Evolutionary conservation across 1,140 invertebrate genomes (phyloP), one percentile per base, ranked within the genome.

Genomic region (Bactericera cockerelli): DNA sequence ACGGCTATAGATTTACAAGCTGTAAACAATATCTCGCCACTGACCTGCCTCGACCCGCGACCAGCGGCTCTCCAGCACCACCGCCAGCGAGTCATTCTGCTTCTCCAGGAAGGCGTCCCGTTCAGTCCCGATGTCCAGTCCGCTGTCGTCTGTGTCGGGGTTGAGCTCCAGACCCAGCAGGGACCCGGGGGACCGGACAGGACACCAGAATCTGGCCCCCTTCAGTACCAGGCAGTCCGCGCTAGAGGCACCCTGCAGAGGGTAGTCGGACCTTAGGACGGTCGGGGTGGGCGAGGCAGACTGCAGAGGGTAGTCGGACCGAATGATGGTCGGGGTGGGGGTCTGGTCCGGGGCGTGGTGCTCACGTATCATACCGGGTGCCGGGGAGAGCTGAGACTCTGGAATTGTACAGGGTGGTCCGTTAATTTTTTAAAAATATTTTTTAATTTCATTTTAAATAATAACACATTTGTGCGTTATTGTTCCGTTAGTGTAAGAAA

Each of bases 151-250:
- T 59, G 81, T 82, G 70, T 87, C 84, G 13, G 84, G 84, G 70
- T 87, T 84, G 25, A 82, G 84, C 73, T 88, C 85, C 66, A 81
- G 82, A 13, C 84, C 85, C 3, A 82, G 78, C 28, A 88, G 81
- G 28, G 85, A 88, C 3, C 86, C 86, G 13, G 87, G 84, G 63
- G 84, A 87, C 63, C 84, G 78, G 13, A 88, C 83, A 14, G 86
- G 86, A 68, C 84, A 87, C 86, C 86, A 88, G 21, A 84, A 84
- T 66, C 83, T 78, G 1, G 66, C 49, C 31, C 63, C 64, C 22
- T 49, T 49, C n/a, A 49, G 8, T 49, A 49, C n/a, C 4, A 49
- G 8, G 19, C 42, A 49, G 22, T 49, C 42, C 4, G 22, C 19
- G 19, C 42, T 49, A 49, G 42, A 4, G 8, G 42, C n/a, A 16